Conservation (phyloP, 2,113 vertebrate genomes). For the Cacatua alba region DNA sequence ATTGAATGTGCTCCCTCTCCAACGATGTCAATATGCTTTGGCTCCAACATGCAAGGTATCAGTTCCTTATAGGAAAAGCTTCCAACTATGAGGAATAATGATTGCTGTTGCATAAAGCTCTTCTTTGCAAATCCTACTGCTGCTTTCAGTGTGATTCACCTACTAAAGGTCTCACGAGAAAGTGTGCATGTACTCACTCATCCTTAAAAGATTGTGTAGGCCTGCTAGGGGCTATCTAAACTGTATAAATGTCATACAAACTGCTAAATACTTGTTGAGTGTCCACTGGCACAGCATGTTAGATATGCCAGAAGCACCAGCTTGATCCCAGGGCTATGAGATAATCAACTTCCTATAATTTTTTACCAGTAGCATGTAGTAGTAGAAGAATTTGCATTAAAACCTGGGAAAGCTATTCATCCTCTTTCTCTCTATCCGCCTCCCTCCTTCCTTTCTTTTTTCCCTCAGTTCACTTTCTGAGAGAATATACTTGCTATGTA, state of each 20-base stretch:
- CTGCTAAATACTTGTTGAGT: not conserved
- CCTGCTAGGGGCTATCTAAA: not conserved
- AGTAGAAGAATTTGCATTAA: not conserved
- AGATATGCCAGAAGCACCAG: not conserved
- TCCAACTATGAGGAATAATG: not conserved
- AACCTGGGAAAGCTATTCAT: not conserved
- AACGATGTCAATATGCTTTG: rapidly evolving
- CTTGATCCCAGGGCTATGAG: not conserved
- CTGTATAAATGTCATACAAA: not conserved
- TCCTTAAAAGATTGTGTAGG: not conserved
- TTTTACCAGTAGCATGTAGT: not conserved
- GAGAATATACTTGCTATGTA: not conserved
- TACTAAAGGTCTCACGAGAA: not conserved
- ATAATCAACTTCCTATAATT: not conserved
- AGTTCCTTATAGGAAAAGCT: not conserved
- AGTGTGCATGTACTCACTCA: not conserved
- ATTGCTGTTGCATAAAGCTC: not conserved
- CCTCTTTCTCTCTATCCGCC: not conserved
- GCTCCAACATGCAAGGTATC: not conserved
- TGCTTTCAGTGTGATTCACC: not conserved
- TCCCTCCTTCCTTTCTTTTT: no score
- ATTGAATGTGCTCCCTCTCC: not conserved
- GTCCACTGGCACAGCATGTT: not conserved
- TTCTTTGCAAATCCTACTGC: not conserved
- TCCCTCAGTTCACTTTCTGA: not conserved